These are phyloP conservation scores for Thaleichthys pacificus DNA, from an alignment of 2,797 vertebrate species.

Conservation along the genomic window DNA sequence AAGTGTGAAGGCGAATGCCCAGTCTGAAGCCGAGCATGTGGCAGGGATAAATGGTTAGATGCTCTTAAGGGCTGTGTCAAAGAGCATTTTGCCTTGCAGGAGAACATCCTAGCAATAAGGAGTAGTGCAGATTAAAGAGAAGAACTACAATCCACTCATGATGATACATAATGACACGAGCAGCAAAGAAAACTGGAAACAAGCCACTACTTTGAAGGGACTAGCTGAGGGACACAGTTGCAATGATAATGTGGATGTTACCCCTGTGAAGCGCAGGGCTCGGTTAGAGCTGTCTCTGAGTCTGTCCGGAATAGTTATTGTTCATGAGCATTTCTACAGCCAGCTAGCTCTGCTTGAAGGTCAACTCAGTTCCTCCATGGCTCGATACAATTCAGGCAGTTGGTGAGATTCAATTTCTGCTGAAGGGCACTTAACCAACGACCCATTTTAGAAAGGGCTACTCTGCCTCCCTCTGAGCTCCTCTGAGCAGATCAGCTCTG, in stretches of 20 bases:
- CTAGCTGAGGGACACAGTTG: background rate
- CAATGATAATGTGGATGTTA: background rate
- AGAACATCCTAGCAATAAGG: constrained; percentile 32
- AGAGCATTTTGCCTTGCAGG: background rate
- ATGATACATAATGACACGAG: background rate
- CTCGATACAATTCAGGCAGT: constrained; percentile 69
- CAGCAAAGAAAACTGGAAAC: constrained; percentile 8
- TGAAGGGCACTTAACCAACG: constrained; percentile 76
- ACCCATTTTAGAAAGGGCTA: constrained; percentile 72
- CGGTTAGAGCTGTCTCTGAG: constrained; percentile 31
- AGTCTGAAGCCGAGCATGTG: background rate
- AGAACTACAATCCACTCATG: background rate
- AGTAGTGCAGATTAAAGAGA: constrained; percentile 23
- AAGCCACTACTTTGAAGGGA: background rate
- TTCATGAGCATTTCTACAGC: constrained; percentile 63
- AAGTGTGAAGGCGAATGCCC: background rate
- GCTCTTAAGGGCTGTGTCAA: background rate
- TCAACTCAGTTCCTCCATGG: constrained; percentile 61
- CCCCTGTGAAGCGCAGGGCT: constrained; percentile 25
- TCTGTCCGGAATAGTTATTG: constrained; percentile 53
- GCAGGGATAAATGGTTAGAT: background rate
- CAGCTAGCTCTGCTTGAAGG: constrained; percentile 61
- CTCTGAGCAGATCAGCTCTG: constrained; percentile 50
- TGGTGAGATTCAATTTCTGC: constrained; percentile 71
- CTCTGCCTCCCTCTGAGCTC: constrained; percentile 47